Conservation (phyloP, 2,888 invertebrate species). For the Eupithecia centaureata region DNA sequence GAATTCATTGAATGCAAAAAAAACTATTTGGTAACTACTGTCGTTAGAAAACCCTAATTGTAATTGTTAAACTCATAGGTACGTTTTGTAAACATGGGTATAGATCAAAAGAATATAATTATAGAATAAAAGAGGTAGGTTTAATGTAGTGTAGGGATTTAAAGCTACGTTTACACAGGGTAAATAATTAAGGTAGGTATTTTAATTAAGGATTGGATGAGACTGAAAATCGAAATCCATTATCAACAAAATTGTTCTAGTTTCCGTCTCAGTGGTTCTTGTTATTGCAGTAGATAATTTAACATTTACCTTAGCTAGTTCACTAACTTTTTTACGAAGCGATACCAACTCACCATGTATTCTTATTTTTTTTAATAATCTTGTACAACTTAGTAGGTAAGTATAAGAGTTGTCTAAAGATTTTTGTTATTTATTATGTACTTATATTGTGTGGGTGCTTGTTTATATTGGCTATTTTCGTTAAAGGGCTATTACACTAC, state of each 20-base stretch:
- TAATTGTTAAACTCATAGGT: background rate
- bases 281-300: background rate
- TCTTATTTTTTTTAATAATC: too few relatives aligned
- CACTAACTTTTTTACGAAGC: too few relatives aligned
- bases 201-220: background rate
- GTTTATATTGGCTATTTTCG: background rate
- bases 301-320: too few relatives aligned
- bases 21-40: background rate
- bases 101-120: background rate
- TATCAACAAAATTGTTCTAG: too few relatives aligned
- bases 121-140: background rate
- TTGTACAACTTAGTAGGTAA: too few relatives aligned
- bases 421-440: too few relatives aligned
- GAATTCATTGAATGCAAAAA: background rate
- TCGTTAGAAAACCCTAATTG: background rate
- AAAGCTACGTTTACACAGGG: slow-evolving; percentile 3
- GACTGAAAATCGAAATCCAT: too few relatives aligned
- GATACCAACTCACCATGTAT: too few relatives aligned
- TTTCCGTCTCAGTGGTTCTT: too few relatives aligned
- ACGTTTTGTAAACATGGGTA: background rate
- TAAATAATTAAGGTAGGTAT: background rate
- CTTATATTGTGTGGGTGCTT: background rate
- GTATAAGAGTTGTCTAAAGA: too few relatives aligned
- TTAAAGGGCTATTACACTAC: too few relatives aligned
- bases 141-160: background rate